Evolutionary conservation across 35 echinoderm and acorn worm genomes (phyloP), one percentile per base, ranked within the genome.

Genomic region (Heliocidaris tuberculata): DNA sequence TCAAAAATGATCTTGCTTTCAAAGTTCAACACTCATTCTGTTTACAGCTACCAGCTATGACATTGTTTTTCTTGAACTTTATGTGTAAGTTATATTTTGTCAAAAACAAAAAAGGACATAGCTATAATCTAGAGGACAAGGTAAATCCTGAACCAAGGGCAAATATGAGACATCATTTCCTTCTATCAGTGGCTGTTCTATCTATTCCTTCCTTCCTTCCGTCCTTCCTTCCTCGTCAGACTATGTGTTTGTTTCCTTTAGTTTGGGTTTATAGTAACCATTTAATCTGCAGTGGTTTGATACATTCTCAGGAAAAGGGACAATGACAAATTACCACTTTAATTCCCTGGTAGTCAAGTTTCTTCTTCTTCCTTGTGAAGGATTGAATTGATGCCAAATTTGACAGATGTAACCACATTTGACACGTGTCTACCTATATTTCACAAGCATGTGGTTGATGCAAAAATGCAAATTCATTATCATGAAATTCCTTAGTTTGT

Each of bases 141-240:
- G 65, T 78, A 8, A 78, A 21, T 78, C 7, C 27, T 27, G 19
- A 78, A 78, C 65, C 65, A n/a, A 7, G 27, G 21, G 7, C 65
- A 78, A 78, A 78, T 78, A 78, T 78, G 65, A 78, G 65, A 21
- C 65, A 78, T 78, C 65, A 78, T 19, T 78, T 78, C 65, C 65
- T 78, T n/a, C 21, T 4, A 27, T 78, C 65, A 78, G 27, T 78
- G 65, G 27, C 17, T n/a, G 27, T 78, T 27, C 65, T 21, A 78
- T 19, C 65, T 27, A 78, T 7, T 78, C 27, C 65, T 78, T 78
- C 65, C 65, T 78, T 78, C n/a, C n/a, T n/a, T n/a, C n/a, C n/a
- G n/a, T n/a, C n/a, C n/a, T 78, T 78, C 65, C 65, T 78, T 78
- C 65, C 65, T 78, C 21, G 27, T 78, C 65, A n/a, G 65, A 78